A percentile compares a stretch with the other conserved stretches of the same genome.
Evolutionary conservation across 2,797 vertebrate species (phyloP).

Genomic region (Cossypha polioptera): DNA sequence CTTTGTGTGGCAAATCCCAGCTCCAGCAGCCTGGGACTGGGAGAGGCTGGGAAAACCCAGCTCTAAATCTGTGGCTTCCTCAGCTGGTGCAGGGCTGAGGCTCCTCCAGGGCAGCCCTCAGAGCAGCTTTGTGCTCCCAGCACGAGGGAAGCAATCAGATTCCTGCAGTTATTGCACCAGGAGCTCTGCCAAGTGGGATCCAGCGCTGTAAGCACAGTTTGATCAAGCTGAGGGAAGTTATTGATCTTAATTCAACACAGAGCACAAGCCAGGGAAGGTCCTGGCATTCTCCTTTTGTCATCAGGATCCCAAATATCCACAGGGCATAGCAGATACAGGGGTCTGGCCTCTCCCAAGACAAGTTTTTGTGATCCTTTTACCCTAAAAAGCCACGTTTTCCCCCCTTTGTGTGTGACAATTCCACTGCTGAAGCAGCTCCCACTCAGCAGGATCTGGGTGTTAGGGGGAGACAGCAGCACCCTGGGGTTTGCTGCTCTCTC

Average conservation of each 20-base stretch:
- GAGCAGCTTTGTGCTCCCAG: neutral
- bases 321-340: fast-evolving
- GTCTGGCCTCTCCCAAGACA: fast-evolving
- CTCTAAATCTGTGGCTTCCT: neutral
- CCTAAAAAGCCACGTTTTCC: fast-evolving
- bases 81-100: neutral
- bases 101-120: neutral
- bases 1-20: neutral
- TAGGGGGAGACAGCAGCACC: neutral
- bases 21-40: neutral
- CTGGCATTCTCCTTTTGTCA: neutral
- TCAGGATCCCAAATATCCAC: neutral
- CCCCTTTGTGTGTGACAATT: neutral
- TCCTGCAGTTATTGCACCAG: neutral
- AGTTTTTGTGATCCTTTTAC: neutral
- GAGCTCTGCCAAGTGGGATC: neutral
- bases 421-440: neutral
- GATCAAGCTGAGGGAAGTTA: neutral
- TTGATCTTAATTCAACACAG: neutral
- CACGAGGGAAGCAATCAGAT: neutral
- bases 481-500: neutral
- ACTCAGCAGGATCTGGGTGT: neutral
- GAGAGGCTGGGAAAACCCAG: neutral
- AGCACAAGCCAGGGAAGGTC: neutral
- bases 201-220: neutral